Base-by-base conservation (phyloP, 1,140 invertebrate genomes). In the Bombus pyrosoma region DNA sequence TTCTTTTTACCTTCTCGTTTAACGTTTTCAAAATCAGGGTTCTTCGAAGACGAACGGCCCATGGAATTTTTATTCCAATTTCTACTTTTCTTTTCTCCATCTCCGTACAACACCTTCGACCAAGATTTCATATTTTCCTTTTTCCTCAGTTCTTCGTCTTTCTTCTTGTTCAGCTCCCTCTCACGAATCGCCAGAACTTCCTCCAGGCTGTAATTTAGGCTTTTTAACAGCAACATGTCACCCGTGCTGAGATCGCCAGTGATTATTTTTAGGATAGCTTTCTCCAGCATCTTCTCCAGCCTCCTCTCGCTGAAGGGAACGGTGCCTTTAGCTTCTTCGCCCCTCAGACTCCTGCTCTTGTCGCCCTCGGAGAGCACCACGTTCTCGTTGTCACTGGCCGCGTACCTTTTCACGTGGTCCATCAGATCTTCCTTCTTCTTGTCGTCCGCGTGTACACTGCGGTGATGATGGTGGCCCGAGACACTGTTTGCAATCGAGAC, bases 191-290 rank as follows among this genome's bases (percentile, higher is more conserved):
- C 92, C 68, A 93, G 86, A 0, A 95, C 91, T 62, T 95, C 92
- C 37, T 94, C 91, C 5, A 92, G 81, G 22, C 89, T 95, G 87
- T 95, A 95, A 78, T 95, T 95, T 10, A 95, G 81, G 43, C 93
- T 95, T 64, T 94, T 94, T 43, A 95, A 66, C 37, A 95, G 80
- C 6, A 92, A 77, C 89, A 94, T 91, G 43, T 95, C 93, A 0
- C 92, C 91, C 0, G 91, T 90, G 57, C 88, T 94, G 13, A 95
- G 81, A 10, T 95, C 93, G 10, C 95, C 94, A 9, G 91, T 93
- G 39, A 95, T 95, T 47, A 95, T 94, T 83, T 95, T 93, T 2
- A 95, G 57, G 8, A 95, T 94, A 0, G 94, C 95, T 71, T 95
- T 94, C 64, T 94, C 92, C 81, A 95, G 57, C 94, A 95, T 95